These are phyloP conservation scores for Acrobasis repandana DNA, from an alignment of 2,888 invertebrate genomes.

Conservation along the genomic window DNA sequence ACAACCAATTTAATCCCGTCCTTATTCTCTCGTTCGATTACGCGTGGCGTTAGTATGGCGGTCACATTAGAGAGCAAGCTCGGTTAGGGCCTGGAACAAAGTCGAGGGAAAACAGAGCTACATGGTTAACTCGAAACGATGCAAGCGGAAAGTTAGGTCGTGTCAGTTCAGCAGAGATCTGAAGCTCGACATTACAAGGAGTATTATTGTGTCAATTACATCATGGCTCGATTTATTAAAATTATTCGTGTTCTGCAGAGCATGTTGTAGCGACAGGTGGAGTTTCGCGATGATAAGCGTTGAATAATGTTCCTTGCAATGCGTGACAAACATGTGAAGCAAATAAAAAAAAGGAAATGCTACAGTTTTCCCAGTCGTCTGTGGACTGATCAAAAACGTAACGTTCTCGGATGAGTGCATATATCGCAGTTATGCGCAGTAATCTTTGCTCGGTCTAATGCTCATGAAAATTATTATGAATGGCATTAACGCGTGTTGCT, in stretches of 20 bases:
- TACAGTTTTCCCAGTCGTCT: conserved; percentile 39
- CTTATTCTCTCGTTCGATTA: conserved; percentile 77
- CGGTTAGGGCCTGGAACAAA: conserved; percentile 84
- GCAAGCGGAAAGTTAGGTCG: conserved; percentile 75
- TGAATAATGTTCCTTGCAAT: conserved; percentile 78
- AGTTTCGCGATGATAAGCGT: conserved; percentile 45
- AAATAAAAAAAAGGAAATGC: conserved; percentile 47
- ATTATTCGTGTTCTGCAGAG: conserved; percentile 26
- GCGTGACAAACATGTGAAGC: conserved; percentile 66
- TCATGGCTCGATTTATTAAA: conserved; percentile 15
- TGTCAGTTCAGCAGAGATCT: conserved; percentile 59
- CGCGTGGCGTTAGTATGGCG: conserved; percentile 81
- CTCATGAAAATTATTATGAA: conserved; percentile 3
- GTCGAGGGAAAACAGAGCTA: conserved; percentile 79
- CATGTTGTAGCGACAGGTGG: conserved; percentile 35
- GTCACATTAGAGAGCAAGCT: conserved; percentile 84
- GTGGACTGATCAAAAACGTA: conserved; percentile 40
- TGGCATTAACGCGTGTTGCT: neutral
- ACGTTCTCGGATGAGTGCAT: conserved; percentile 43
- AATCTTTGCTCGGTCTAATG: conserved; percentile 36
- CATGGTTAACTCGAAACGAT: conserved; percentile 75
- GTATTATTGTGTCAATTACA: conserved; percentile 50
- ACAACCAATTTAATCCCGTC: conserved; percentile 77
- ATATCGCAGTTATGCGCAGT: conserved; percentile 44
- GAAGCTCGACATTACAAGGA: conserved; percentile 74